Conservation (phyloP, 2,113 vertebrate species). For the Spilogale gracilis region DNA sequence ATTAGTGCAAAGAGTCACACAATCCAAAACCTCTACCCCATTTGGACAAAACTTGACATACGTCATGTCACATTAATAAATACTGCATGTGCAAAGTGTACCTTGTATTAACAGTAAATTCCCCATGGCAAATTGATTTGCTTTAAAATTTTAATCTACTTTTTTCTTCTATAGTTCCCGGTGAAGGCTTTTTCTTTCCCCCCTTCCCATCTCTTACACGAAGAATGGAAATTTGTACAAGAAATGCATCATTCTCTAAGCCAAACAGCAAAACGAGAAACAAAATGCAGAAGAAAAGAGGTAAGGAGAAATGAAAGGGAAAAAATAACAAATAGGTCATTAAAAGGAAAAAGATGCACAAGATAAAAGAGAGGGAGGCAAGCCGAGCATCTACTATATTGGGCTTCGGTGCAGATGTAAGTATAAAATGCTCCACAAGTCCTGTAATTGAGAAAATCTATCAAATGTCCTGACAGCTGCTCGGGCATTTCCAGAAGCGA, state of each 20-base stretch:
- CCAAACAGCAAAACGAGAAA: conserved; percentile 72
- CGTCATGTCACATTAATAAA: conserved; percentile 77
- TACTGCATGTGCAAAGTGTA: conserved; percentile 56
- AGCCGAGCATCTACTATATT: conserved; percentile 75
- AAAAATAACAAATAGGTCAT: conserved; percentile 85
- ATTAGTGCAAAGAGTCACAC: conserved; percentile 77
- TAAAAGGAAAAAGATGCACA: conserved; percentile 86
- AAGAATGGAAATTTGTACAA: conserved; percentile 49
- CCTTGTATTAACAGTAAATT: conserved; percentile 56
- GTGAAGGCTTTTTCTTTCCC: background rate
- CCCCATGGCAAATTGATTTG: conserved; percentile 67
- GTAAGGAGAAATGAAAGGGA: conserved; percentile 74
- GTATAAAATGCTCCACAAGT: conserved; percentile 93
- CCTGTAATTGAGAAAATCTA: conserved; percentile 93
- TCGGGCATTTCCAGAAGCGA: conserved; percentile 92
- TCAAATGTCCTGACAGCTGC: conserved; percentile 91
- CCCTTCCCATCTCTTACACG: background rate
- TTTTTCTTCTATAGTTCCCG: conserved; percentile 47
- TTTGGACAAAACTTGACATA: conserved; percentile 70
- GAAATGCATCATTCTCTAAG: conserved; percentile 65
- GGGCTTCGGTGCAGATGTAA: conserved; percentile 88
- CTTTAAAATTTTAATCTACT: conserved; percentile 76
- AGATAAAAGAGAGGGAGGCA: conserved; percentile 78
- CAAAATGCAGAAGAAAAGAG: conserved; percentile 67
- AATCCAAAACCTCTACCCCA: conserved; percentile 59